Conservation (phyloP, 2,113 vertebrate species). For the Aptenodytes forsteri region DNA sequence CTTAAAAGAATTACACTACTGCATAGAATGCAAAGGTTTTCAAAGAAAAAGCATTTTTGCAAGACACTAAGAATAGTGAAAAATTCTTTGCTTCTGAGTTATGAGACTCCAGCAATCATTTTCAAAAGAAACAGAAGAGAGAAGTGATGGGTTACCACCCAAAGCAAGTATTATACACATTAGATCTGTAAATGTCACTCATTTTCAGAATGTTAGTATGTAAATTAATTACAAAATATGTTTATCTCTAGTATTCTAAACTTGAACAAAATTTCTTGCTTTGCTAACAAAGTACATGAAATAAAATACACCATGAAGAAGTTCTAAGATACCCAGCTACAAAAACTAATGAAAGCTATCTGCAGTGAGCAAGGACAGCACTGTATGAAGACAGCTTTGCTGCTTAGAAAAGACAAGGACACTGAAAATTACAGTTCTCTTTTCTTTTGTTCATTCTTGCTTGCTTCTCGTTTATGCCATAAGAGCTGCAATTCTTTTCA, state of each 20-base stretch:
- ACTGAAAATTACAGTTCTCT: neutral
- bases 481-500: neutral
- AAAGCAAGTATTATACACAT: neutral
- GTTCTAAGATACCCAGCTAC: neutral
- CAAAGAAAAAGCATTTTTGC: neutral
- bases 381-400: neutral
- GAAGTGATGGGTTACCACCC: neutral
- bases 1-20: neutral
- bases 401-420: neutral
- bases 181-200: neutral
- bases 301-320: neutral
- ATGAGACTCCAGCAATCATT: neutral
- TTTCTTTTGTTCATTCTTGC: neutral
- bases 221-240: neutral
- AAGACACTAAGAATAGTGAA: neutral
- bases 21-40: neutral
- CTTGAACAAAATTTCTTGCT: neutral
- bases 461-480: neutral
- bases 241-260: neutral
- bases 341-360: neutral
- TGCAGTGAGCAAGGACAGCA: neutral
- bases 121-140: neutral
- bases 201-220: neutral
- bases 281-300: neutral
- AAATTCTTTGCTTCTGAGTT: neutral